Conservation (phyloP, 2,113 vertebrate species). For the Loxodonta africana region DNA sequence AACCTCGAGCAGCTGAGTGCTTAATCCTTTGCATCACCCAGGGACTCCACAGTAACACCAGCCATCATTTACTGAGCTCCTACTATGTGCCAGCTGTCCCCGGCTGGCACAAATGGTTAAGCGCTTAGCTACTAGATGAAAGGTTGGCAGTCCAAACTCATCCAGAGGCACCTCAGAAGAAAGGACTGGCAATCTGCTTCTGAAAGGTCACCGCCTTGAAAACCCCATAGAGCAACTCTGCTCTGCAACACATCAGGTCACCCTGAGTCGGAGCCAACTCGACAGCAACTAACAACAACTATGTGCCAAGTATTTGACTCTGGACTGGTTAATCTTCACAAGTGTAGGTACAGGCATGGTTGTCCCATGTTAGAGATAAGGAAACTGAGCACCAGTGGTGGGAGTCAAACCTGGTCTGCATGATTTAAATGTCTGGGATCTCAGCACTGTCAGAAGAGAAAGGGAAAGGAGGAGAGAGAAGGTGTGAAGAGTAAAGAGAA, state of each 20-base stretch:
- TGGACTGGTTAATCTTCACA: not conserved
- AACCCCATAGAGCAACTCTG: not conserved
- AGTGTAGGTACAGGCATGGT: not conserved
- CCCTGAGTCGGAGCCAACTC: not conserved
- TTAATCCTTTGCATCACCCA: not conserved
- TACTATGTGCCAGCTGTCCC: not conserved
- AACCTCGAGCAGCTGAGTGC: not conserved
- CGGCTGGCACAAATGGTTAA: not conserved
- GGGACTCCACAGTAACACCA: not conserved
- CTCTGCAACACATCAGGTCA: not conserved
- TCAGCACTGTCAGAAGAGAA: accelerated
- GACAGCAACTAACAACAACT: not conserved
- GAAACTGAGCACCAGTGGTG: accelerated
- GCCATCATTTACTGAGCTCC: not conserved
- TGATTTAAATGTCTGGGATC: not conserved
- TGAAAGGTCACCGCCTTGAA: not conserved
- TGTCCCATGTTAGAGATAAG: accelerated
- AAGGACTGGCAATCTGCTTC: not conserved
- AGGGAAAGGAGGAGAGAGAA: not conserved
- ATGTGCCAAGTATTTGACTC: not conserved
- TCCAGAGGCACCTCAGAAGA: not conserved
- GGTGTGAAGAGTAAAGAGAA: not conserved
- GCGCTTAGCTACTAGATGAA: not conserved
- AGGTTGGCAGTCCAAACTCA: not conserved
- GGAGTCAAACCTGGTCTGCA: not conserved